Conservation (phyloP, 2,888 invertebrate species). For the Creontiades dilutus region DNA sequence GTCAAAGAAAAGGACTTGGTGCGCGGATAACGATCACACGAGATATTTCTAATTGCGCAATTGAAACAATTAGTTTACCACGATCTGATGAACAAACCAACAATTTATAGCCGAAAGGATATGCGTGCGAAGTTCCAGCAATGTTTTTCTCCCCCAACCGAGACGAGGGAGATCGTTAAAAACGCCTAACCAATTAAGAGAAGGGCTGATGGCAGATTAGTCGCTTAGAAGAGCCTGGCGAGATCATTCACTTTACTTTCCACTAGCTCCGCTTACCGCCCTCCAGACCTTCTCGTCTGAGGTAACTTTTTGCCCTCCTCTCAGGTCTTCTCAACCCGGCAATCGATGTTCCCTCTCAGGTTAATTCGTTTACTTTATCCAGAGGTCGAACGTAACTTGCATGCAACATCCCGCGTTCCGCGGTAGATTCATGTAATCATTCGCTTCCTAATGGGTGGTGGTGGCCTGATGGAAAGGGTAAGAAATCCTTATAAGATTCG, state of each 20-base stretch:
- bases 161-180: slow-evolving; percentile 16
- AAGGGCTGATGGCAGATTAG: not conserved
- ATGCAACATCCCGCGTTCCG: not conserved
- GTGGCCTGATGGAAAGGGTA: too few species aligned
- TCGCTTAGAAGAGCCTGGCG: not conserved
- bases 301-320: slow-evolving; percentile 17
- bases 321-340: not conserved
- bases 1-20: not conserved
- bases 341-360: slow-evolving; percentile 25
- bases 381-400: not conserved
- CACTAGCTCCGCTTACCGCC: not conserved
- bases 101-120: slow-evolving; percentile 4
- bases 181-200: not conserved
- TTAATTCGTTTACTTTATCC: slow-evolving; percentile 28
- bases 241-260: not conserved
- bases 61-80: not conserved
- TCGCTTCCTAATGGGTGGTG: too few species aligned
- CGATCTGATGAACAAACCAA: slow-evolving; percentile 32
- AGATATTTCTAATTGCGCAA: not conserved
- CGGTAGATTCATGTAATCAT: too few species aligned
- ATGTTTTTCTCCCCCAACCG: not conserved
- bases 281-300: not conserved
- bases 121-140: slow-evolving; percentile 27
- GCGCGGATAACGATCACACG: too few species aligned
- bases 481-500: too few species aligned